These are phyloP conservation scores for Strongylocentrotus purpuratus DNA, from an alignment of 35 echinoderm and acorn worm species.

Conservation along the genomic window DNA sequence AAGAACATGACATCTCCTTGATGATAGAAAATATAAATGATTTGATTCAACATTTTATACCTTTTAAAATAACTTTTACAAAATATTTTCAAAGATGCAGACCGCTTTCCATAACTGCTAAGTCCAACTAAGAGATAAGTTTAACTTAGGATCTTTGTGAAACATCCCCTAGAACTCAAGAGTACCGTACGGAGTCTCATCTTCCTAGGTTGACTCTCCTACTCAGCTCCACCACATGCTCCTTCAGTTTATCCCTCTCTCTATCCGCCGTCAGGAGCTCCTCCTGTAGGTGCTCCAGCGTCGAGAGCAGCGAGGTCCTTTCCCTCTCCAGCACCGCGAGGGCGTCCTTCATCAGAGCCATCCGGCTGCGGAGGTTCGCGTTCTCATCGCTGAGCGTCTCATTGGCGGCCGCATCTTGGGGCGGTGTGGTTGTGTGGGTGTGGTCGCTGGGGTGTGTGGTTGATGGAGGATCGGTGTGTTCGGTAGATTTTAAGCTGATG, in stretches of 20 bases:
- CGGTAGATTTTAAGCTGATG: slow-evolving; percentile 32
- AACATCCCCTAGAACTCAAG: too few species aligned
- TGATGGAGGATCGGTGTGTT: not conserved
- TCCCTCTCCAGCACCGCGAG: slow-evolving; percentile 83
- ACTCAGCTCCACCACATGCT: slow-evolving; percentile 67
- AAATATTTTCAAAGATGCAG: too few species aligned
- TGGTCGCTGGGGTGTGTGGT: too few species aligned
- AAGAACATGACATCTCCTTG: too few species aligned
- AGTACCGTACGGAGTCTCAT: slow-evolving; percentile 23
- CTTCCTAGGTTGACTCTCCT: slow-evolving; percentile 73
- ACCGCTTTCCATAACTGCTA: too few species aligned
- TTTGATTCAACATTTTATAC: too few species aligned
- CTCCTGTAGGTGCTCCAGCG: slow-evolving; percentile 90
- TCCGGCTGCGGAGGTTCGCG: slow-evolving; percentile 47
- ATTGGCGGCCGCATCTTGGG: not conserved
- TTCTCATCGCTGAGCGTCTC: slow-evolving; percentile 60
- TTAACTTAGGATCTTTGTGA: too few species aligned
- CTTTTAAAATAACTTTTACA: too few species aligned
- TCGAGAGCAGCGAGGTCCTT: slow-evolving; percentile 76
- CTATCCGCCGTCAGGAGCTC: slow-evolving; percentile 86
- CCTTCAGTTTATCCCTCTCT: slow-evolving; percentile 63
- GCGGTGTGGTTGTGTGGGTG: not conserved
- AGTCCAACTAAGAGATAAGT: too few species aligned
- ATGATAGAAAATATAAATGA: too few species aligned
- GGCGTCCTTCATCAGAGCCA: slow-evolving; percentile 76